Base-by-base conservation (phyloP, 1,140 invertebrate species). In the Drosophila repletoides region DNA sequence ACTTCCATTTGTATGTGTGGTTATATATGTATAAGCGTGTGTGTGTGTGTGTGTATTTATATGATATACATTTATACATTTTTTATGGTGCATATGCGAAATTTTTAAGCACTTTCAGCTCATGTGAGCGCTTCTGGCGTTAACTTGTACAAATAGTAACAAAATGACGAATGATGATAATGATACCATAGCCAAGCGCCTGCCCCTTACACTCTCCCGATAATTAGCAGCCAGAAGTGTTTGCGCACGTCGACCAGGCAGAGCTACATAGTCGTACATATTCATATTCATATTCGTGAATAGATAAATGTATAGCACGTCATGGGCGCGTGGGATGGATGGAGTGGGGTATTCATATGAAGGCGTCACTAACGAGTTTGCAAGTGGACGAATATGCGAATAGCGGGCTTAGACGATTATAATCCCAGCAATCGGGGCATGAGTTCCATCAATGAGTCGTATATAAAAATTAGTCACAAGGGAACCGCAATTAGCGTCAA, bases 381-480 rank as follows among this genome's bases (percentile, higher is more conserved):
- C 33, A 10, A 26, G 67, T n/a, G n/a, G n/a, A n/a, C 66, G 26
- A 31, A 24, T 53, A 33, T 55, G 53, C 9, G 15, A 17, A 9
- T 51, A 14, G 26, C 40, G 19, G 48, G 70, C 19, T 55, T 68
- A 58, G 45, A 21, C 19, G 29, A 21, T 21, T 26, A 56, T 51
- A 61, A 71, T 55, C 34, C 53, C 41, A 34, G 36, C 17, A n/a
- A 31, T 58, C 7, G 14, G 7, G 33, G 34, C 45, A 74, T 74
- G 49, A 56, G 41, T 63, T 41, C 26, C 58, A 64, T 70, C 76
- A 80, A 79, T 72, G 63, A 49, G 72, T 33, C 60, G 36, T 24
- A 60, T 55, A 46, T 36, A 45, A 9, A 63, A 65, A 52, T 83
- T 77, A 77, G 74, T 83, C 79, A 81, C 73, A 84, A 75, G 79